Percentiles rank a stretch among this genome's conserved stretches.
These are phyloP conservation scores for Scaptomyza parva DNA, from an alignment of 2,888 invertebrate genomes.

Conservation along the genomic window DNA sequence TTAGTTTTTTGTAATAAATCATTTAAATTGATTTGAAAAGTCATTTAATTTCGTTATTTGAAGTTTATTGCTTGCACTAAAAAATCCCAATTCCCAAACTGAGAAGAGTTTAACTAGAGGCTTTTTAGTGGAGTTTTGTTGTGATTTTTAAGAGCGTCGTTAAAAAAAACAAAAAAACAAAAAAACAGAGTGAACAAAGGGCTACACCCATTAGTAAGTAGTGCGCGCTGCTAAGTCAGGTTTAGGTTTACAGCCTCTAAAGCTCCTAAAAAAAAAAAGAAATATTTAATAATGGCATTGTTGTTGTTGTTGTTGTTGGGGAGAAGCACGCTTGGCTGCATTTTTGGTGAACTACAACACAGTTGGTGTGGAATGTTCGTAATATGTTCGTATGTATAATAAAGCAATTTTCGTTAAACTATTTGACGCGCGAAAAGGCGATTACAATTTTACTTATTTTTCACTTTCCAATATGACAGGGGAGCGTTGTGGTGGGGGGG, in stretches of 20 bases:
- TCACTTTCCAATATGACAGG: conserved; percentile 70
- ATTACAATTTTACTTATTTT: conserved; percentile 79
- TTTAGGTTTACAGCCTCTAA: neutral
- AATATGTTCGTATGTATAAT: conserved; percentile 46
- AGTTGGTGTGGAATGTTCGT: neutral
- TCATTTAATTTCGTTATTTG: neutral
- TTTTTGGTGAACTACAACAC: conserved; percentile 30
- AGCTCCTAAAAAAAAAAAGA: neutral
- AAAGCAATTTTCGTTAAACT: conserved; percentile 71
- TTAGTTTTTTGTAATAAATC: conserved; percentile 12
- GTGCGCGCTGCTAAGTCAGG: neutral
- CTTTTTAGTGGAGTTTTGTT: conserved; percentile 16
- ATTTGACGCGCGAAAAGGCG: conserved; percentile 77
- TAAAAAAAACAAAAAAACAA: conserved; percentile 1
- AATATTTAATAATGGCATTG: conserved; percentile 1
- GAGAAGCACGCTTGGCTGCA: conserved; percentile 33
- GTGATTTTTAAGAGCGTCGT: conserved; percentile 39
- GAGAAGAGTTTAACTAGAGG: conserved; percentile 16
- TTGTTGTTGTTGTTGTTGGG: too few relatives aligned
- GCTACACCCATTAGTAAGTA: neutral
- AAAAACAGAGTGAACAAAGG: neutral
- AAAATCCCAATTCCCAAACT: neutral
- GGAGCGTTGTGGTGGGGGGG: neutral
- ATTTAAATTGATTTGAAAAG: conserved; percentile 4
- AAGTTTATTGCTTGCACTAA: conserved; percentile 18